phyloP scores from a whole-genome alignment of 1,140 invertebrate genomes.

The Leptonema lineaticorne region DNA sequence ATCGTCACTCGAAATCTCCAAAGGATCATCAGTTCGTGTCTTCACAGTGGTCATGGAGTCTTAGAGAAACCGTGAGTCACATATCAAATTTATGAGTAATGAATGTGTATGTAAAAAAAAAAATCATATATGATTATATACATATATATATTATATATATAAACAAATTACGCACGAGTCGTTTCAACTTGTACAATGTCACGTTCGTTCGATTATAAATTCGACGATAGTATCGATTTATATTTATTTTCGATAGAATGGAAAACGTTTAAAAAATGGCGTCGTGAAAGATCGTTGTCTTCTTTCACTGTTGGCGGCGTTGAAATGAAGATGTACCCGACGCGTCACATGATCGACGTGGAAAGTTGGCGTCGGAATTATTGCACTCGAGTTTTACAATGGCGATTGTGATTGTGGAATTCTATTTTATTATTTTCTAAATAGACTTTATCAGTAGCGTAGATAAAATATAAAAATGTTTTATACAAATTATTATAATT shows the following conservation, averaged over 20 bases:
- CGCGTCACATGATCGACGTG: not conserved
- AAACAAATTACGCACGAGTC: not conserved
- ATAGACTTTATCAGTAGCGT: no score
- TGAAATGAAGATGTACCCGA: not conserved
- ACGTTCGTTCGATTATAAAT: conserved; percentile 16
- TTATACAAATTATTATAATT: no score
- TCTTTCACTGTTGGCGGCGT: no score
- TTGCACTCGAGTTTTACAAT: not conserved
- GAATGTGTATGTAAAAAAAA: not conserved
- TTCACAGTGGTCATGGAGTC: conserved; percentile 8
- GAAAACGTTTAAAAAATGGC: conserved; percentile 12
- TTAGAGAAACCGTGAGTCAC: not conserved
- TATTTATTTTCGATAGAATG: not conserved
- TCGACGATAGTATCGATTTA: conserved; percentile 5
- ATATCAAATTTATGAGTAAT: not conserved
- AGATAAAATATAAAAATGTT: no score
- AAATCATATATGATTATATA: not conserved
- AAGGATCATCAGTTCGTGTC: not conserved
- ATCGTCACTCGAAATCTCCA: conserved; percentile 1
- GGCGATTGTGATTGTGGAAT: not conserved
- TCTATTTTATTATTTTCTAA: no score
- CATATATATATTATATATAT: not conserved
- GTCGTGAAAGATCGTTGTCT: not conserved
- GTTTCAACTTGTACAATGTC: not conserved
- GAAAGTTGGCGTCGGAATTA: conserved; percentile 1